Evolutionary conservation across 2,888 invertebrate species (phyloP), one percentile per base, ranked within the genome.

Genomic region (Agonum fuliginosum): DNA sequence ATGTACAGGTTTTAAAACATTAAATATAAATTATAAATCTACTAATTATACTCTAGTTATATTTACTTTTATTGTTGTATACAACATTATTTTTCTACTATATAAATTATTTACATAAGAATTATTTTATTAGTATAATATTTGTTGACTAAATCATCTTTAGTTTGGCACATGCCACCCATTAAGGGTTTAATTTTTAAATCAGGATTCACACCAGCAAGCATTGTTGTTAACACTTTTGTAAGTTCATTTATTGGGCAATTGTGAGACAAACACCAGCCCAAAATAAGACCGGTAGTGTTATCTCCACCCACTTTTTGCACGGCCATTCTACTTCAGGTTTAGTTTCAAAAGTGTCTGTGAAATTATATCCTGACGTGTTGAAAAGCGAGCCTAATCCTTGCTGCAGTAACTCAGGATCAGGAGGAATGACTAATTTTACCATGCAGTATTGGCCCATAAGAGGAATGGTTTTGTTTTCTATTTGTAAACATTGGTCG

Each of bases 1-100:
- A 78, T 80, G 79, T 2, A 27, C 30, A 1, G 80, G 75, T 79
- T 80, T 81, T 82, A 48, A 19, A 80, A 80, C 30, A 5, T 30
- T n/a, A n/a, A n/a, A n/a, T 30, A 3, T 30, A 5, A 30, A 30
- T 30, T 8, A 3, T 76, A 41, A 22, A 70, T 27, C 46, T 54
- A 24, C 34, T 30, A 8, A 41, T 12, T 3, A n/a, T 12, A 69
- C 10, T 22, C 10, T 2, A 71, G 30, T 5, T 34, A 22, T 65
- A 77, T 79, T 79, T 81, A 82, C 82, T 58, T 76, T 78, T 67
- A n/a, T n/a, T n/a, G n/a, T n/a, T n/a, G n/a, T n/a, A n/a, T n/a
- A n/a, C n/a, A n/a, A n/a, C n/a, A n/a, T n/a, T n/a, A n/a, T 30
- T 0, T 62, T 62, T 17, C 2, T 30, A 62, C 17, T 30, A 62